phyloP scores from a whole-genome alignment of 2,888 invertebrate species.

The Azorinus chamasolen region DNA sequence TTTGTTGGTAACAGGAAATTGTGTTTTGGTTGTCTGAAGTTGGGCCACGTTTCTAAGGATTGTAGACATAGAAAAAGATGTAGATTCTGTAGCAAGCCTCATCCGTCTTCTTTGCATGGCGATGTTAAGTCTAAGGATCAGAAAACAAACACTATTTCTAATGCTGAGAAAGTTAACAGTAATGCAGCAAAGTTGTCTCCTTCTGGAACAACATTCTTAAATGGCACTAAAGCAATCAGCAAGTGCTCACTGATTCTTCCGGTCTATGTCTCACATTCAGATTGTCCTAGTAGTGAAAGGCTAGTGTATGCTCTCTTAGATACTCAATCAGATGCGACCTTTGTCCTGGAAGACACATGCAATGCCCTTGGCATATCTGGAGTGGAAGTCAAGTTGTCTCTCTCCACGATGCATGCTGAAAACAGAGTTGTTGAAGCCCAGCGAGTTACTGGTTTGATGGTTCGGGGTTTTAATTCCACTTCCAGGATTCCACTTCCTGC shows the following conservation, averaged over 20 bases:
- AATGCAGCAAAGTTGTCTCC: too few relatives aligned
- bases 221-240: conserved; percentile 45
- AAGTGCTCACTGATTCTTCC: too few relatives aligned
- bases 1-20: conserved; percentile 2
- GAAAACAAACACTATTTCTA: too few relatives aligned
- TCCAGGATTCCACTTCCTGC: conserved; percentile 48
- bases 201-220: conserved; percentile 38
- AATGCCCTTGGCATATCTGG: conserved; percentile 34
- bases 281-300: conserved; percentile 46
- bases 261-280: conserved; percentile 50
- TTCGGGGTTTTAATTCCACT: conserved; percentile 31
- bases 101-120: conserved; percentile 63
- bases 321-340: conserved; percentile 62
- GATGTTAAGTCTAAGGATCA: too few relatives aligned
- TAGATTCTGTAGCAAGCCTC: conserved; percentile 43
- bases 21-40: conserved; percentile 54
- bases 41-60: conserved; percentile 57
- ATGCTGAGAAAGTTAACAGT: too few relatives aligned
- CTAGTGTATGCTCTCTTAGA: conserved; percentile 66
- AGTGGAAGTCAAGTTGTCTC: too few relatives aligned
- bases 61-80: conserved; percentile 53
- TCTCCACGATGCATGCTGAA: too few relatives aligned
- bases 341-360: conserved; percentile 45
- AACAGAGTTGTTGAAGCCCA: conserved; percentile 19
- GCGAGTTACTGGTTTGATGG: conserved; percentile 37